phyloP scores from a whole-genome alignment of 2,113 vertebrate genomes.

The Procavia capensis region DNA sequence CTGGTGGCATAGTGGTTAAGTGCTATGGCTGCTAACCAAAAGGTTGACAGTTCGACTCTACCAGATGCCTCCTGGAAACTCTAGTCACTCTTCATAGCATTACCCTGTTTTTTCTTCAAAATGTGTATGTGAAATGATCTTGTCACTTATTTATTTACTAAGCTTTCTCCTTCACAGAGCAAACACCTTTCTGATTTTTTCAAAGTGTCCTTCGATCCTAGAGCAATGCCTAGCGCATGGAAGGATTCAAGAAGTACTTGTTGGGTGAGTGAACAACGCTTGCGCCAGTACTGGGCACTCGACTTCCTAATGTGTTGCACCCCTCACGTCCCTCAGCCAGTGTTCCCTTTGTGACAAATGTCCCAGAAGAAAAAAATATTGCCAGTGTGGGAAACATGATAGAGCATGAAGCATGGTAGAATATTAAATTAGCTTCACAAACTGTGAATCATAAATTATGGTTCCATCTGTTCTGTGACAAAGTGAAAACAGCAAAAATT shows the following conservation, averaged over 20 bases:
- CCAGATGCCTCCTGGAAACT: too few relatives aligned
- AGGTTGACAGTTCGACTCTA: too few relatives aligned
- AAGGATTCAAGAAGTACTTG: background rate
- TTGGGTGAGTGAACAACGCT: background rate
- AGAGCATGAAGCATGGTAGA: conserved; percentile 30
- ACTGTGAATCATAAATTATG: conserved; percentile 69
- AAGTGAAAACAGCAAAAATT: conserved; percentile 59
- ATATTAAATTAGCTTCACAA: conserved; percentile 66
- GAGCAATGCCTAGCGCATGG: background rate
- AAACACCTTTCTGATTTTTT: background rate
- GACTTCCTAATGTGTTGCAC: background rate
- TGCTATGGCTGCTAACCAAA: too few relatives aligned
- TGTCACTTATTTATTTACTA: background rate
- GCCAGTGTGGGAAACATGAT: conserved; percentile 57
- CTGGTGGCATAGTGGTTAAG: too few relatives aligned
- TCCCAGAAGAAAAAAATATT: conserved; percentile 37
- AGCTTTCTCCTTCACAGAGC: background rate
- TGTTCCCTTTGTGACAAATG: conserved; percentile 42
- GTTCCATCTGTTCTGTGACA: conserved; percentile 67
- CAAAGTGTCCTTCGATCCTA: background rate
- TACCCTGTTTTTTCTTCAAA: conserved; percentile 32
- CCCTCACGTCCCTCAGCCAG: background rate
- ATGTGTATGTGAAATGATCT: background rate
- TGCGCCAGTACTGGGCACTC: background rate
- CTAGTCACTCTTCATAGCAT: background rate